Evolutionary conservation across 1,140 invertebrate species (phyloP), one percentile per base, ranked within the genome.

Genomic region (Ctenoplectra terminalis): DNA sequence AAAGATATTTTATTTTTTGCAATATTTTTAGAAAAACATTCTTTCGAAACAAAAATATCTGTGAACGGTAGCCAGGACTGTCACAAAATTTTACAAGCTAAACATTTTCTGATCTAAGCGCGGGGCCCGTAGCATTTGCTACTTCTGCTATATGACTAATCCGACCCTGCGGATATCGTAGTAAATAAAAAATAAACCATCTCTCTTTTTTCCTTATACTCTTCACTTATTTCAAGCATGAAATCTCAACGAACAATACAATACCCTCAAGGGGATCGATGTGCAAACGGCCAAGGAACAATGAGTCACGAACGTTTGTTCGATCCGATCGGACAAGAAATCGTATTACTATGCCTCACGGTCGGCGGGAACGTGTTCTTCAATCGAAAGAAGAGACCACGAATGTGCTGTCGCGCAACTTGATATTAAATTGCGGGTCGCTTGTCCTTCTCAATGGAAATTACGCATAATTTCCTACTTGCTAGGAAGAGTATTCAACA

Each of bases 261-360:
- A 50, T 50, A n/a, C 26, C 13, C 26, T 54, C 9, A 2, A 15
- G 11, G 26, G 1, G 34, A 72, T 64, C 58, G 77, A 73, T 72
- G 60, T 73, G 40, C n/a, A n/a, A n/a, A n/a, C n/a, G n/a, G n/a
- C 78, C 78, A 64, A 50, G 9, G 70, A 74, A 81, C 71, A 50
- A 67, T 81, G 79, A 81, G 61, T 75, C 79, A 81, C 52, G 40
- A 58, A 15, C 50, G 71, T 43, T n/a, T n/a, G n/a, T n/a, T 75
- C 60, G 71, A 75, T 81, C 70, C 31, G 50, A 75, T 81, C 60
- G 50, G 46, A 1, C 50, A 29, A 75, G 79, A 81, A 81, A 81
- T 74, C 69, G 52, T 75, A 71, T 56, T 75, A 74, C 70, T 56
- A 56, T 75, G 52, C 60, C 79, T 81, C 79, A 80, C 20, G 71